Conservation (phyloP, 2,888 invertebrate genomes). For the Macrosoma leucophasiata region DNA sequence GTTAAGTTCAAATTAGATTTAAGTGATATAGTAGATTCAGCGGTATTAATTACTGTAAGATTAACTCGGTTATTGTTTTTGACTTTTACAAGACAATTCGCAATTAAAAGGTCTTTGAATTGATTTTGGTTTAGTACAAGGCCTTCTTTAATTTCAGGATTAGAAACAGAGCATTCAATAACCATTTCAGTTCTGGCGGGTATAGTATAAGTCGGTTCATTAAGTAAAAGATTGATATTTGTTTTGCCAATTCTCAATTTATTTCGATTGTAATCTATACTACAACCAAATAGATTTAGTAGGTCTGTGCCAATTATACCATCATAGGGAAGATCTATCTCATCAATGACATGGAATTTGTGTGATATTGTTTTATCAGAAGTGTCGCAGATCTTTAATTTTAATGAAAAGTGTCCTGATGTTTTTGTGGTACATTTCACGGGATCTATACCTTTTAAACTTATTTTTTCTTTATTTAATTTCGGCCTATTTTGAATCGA, state of each 20-base stretch:
- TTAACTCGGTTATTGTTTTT: conserved; percentile 15
- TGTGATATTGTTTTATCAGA: neutral
- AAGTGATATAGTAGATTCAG: conserved; percentile 6
- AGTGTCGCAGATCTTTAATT: conserved; percentile 7
- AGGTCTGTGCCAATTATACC: conserved; percentile 26
- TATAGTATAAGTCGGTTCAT: conserved; percentile 18
- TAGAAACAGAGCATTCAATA: conserved; percentile 25
- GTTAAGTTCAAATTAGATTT: conserved; percentile 4
- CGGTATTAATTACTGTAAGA: conserved; percentile 13
- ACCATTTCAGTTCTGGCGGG: no score
- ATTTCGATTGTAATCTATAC: conserved; percentile 13
- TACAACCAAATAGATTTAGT: conserved; percentile 7
- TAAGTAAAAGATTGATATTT: no score
- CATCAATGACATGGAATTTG: conserved; percentile 22
- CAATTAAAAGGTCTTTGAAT: conserved; percentile 11
- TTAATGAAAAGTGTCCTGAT: conserved; percentile 19
- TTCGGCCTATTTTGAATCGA: conserved; percentile 1
- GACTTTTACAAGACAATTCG: no score
- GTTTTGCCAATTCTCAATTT: conserved; percentile 4
- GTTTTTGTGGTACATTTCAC: conserved; percentile 12
- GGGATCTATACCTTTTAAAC: conserved; percentile 9
- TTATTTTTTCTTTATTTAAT: conserved; percentile 9
- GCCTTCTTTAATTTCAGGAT: conserved; percentile 24
- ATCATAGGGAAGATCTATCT: conserved; percentile 23
- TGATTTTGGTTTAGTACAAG: conserved; percentile 15